Conservation (phyloP, 2,888 invertebrate genomes). For the Tetramorium bicarinatum region DNA sequence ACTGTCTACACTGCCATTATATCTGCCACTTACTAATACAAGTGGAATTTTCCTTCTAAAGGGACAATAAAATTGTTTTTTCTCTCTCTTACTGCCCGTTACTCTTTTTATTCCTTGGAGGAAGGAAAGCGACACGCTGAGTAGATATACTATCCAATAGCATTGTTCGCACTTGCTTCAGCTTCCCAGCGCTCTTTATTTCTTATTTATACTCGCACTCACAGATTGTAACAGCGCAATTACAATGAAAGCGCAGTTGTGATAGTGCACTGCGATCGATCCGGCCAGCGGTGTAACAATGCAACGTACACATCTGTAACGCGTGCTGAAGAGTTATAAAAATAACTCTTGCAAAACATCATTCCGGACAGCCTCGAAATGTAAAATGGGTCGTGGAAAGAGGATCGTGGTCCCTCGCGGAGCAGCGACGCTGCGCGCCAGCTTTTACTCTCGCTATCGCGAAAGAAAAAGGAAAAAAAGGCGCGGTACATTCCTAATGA, state of each 20-base stretch:
- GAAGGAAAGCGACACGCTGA: constrained; percentile 45
- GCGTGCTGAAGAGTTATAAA: constrained; percentile 55
- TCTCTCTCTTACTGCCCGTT: constrained; percentile 15
- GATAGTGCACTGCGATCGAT: constrained; percentile 50
- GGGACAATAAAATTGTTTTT: constrained; percentile 51
- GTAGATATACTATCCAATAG: constrained; percentile 56
- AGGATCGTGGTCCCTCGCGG: constrained; percentile 46
- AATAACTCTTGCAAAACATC: constrained; percentile 62
- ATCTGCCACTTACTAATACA: constrained; percentile 43
- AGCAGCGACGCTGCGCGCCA: constrained; percentile 30
- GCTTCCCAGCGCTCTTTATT: constrained; percentile 52
- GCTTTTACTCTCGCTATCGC: constrained; percentile 64
- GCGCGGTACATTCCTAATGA: constrained; percentile 71
- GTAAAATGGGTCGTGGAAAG: constrained; percentile 66
- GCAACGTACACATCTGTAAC: constrained; percentile 28
- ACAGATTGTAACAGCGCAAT: constrained; percentile 54
- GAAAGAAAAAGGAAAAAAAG: constrained; percentile 41
- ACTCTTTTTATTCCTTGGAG: constrained; percentile 19
- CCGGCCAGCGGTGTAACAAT: constrained; percentile 30
- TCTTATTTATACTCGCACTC: constrained; percentile 55
- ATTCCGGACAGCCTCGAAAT: constrained; percentile 65
- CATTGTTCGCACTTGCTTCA: constrained; percentile 58
- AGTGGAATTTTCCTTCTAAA: constrained; percentile 36
- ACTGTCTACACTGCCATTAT: neutral
- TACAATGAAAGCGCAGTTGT: constrained; percentile 55